These are phyloP conservation scores for Nanger granti DNA, from an alignment of 2,113 vertebrate genomes.

Conservation along the genomic window DNA sequence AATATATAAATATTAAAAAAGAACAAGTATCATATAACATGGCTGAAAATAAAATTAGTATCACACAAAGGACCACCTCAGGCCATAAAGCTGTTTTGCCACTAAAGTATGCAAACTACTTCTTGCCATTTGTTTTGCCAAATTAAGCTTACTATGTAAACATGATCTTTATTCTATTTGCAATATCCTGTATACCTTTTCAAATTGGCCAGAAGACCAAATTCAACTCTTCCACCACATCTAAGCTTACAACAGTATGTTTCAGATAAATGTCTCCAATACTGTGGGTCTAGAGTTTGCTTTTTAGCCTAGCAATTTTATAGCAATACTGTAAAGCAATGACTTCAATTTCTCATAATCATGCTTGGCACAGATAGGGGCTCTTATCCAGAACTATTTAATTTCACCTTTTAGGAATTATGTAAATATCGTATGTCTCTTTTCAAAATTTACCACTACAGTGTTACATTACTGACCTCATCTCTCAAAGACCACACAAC, in stretches of 20 bases:
- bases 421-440: slow-evolving; percentile 62
- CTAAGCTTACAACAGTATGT: slow-evolving; percentile 59
- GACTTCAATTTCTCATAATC: slow-evolving; percentile 67
- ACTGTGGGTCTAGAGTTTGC: neutral
- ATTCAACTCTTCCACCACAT: slow-evolving; percentile 50
- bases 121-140: slow-evolving; percentile 40
- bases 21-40: neutral
- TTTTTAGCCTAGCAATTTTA: slow-evolving; percentile 62
- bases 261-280: slow-evolving; percentile 56
- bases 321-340: slow-evolving; percentile 60
- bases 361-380: slow-evolving; percentile 63
- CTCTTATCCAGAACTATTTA: slow-evolving; percentile 56
- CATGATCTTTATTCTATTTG: slow-evolving; percentile 53
- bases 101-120: neutral
- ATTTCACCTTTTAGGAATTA: slow-evolving; percentile 68
- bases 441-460: slow-evolving; percentile 44
- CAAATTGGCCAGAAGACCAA: slow-evolving; percentile 51
- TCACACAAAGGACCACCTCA: slow-evolving; percentile 15
- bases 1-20: neutral
- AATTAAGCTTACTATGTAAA: slow-evolving; percentile 39
- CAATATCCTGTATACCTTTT: slow-evolving; percentile 55
- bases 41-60: slow-evolving; percentile 26
- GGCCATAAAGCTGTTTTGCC: neutral
- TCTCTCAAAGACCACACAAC: slow-evolving; percentile 63
- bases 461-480: slow-evolving; percentile 59